These are phyloP conservation scores for Mohoua ochrocephala DNA, from an alignment of 2,113 vertebrate species.

Conservation along the genomic window DNA sequence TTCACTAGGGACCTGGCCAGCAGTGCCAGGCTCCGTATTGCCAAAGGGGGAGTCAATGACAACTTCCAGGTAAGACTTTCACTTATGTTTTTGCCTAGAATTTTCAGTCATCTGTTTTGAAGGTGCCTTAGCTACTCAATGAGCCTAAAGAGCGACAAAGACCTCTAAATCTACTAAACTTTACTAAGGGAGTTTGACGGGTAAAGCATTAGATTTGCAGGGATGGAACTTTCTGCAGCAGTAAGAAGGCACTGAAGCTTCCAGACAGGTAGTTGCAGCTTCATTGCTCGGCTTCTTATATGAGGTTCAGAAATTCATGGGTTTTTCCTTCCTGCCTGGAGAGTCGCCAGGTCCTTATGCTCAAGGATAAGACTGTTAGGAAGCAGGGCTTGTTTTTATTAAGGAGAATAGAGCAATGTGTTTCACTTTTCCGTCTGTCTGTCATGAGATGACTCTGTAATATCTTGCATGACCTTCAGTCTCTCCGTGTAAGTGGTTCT, in stretches of 20 bases:
- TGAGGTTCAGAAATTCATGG: not conserved
- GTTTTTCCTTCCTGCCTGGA: not conserved
- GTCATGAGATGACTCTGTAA: not conserved
- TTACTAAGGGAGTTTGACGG: not conserved
- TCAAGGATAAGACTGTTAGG: not conserved
- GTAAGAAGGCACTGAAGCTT: not conserved
- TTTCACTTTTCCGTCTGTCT: not conserved
- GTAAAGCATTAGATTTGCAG: not conserved
- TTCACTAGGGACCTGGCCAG: constrained; percentile 83
- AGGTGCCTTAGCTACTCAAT: not conserved
- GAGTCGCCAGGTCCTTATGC: not conserved
- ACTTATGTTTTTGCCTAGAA: not conserved
- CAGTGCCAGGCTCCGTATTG: constrained; percentile 82
- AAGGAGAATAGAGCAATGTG: not conserved
- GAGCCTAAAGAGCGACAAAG: not conserved
- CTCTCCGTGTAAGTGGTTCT: not conserved
- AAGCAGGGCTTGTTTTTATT: not conserved
- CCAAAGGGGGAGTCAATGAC: constrained; percentile 86
- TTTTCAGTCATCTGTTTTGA: not conserved
- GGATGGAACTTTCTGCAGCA: not conserved
- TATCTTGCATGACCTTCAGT: not conserved
- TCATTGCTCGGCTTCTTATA: not conserved
- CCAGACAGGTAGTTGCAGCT: not conserved
- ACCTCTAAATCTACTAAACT: not conserved
- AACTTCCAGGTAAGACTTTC: constrained; percentile 86